These are phyloP conservation scores for Drosophila nr. fundita DNA, from an alignment of 2,888 invertebrate genomes.

Conservation along the genomic window DNA sequence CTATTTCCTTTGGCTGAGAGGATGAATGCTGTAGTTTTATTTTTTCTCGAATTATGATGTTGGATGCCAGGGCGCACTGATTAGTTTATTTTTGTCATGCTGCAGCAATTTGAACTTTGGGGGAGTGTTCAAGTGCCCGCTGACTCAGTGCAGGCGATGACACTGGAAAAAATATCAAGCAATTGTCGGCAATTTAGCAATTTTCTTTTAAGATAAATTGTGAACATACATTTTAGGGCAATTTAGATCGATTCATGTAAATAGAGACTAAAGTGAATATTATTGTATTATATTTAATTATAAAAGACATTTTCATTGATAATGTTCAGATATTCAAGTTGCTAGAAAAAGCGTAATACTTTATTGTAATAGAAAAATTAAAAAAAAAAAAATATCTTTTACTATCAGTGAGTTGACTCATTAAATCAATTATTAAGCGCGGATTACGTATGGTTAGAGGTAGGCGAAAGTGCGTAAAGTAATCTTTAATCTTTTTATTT, in stretches of 20 bases:
- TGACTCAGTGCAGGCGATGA: constrained; percentile 42
- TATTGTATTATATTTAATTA: background rate
- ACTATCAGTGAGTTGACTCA: background rate
- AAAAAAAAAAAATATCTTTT: accelerated
- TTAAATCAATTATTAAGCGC: background rate
- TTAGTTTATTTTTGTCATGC: constrained; percentile 66
- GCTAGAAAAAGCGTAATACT: accelerated
- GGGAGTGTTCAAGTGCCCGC: constrained; percentile 33
- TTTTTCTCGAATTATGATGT: constrained; percentile 66
- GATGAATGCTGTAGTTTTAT: constrained; percentile 1
- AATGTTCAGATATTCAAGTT: background rate
- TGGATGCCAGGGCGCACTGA: constrained; percentile 32
- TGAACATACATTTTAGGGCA: background rate
- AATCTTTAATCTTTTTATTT: background rate
- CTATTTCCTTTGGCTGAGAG: constrained; percentile 1
- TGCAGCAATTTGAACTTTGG: constrained; percentile 62
- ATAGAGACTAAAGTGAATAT: background rate
- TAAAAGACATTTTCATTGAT: too few relatives aligned
- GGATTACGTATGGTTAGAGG: background rate
- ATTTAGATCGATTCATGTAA: background rate
- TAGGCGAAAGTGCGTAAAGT: background rate
- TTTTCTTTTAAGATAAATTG: background rate
- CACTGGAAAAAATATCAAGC: constrained; percentile 24
- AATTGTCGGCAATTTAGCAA: background rate
- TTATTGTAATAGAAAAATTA: background rate